These are phyloP conservation scores for Limonius californicus DNA, from an alignment of 1,140 invertebrate genomes.

Conservation along the genomic window DNA sequence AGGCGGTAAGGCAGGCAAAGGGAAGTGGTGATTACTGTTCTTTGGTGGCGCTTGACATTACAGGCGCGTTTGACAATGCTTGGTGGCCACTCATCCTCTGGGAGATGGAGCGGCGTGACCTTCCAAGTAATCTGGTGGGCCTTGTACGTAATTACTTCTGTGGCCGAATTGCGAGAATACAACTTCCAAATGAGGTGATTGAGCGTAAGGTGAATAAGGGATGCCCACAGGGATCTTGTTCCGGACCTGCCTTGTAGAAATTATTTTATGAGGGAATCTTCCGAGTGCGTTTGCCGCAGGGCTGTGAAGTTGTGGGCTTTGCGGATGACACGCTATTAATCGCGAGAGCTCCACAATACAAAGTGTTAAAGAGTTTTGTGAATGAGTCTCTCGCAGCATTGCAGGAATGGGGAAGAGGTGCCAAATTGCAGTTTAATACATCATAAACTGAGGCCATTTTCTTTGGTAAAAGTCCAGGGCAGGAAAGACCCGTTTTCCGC, in stretches of 20 bases:
- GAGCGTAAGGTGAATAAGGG: background rate
- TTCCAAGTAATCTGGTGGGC: background rate
- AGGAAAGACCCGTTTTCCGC: background rate
- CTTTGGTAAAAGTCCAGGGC: background rate
- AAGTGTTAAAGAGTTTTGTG: background rate
- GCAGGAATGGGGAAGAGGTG: background rate
- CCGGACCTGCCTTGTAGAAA: background rate
- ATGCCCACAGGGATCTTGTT: too few species aligned
- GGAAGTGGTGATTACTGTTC: background rate
- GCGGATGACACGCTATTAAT: background rate
- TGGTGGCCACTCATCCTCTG: background rate
- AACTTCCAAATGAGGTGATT: background rate
- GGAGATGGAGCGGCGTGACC: background rate
- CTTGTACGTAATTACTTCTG: background rate
- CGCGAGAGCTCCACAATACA: background rate
- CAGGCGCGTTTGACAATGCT: background rate
- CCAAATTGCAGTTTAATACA: background rate
- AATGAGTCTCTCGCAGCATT: background rate
- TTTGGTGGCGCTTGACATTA: background rate
- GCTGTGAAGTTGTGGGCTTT: too few species aligned
- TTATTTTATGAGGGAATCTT: too few species aligned
- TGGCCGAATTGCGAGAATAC: background rate
- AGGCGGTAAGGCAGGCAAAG: too few species aligned
- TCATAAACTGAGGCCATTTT: background rate
- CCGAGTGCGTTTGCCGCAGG: too few species aligned